phyloP scores from a whole-genome alignment of 2,113 vertebrate genomes.

The Lepisosteus osseus region DNA sequence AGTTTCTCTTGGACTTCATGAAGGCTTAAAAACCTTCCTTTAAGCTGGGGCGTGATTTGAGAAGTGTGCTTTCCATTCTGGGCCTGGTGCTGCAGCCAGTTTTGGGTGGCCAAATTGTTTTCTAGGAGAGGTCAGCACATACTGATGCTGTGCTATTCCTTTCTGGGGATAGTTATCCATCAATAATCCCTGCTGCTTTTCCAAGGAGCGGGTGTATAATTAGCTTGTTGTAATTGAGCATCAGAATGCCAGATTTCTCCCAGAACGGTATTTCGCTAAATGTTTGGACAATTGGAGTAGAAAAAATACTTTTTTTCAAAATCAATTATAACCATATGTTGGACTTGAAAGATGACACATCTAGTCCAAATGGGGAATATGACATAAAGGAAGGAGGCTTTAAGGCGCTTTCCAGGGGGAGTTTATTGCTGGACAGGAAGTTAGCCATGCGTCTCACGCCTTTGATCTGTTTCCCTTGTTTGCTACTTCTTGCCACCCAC shows the following conservation, averaged over 20 bases:
- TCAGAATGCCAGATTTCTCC: not conserved
- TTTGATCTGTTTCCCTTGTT: constrained; percentile 14
- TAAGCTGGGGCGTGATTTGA: not conserved
- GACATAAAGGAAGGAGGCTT: not conserved
- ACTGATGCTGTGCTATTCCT: not conserved
- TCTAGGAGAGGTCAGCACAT: not conserved
- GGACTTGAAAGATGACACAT: not conserved
- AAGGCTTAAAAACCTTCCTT: not conserved
- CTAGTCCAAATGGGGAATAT: not conserved
- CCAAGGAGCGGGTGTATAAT: not conserved
- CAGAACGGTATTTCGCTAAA: not conserved
- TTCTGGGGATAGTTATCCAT: not conserved
- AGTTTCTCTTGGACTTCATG: too few relatives aligned
- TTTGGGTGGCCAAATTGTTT: not conserved
- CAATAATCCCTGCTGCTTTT: not conserved
- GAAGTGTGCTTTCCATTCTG: not conserved
- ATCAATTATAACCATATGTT: constrained; percentile 6
- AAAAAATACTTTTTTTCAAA: not conserved
- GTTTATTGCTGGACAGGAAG: constrained; percentile 5
- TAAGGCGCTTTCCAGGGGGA: not conserved
- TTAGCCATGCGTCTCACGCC: not conserved
- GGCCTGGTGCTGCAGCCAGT: not conserved
- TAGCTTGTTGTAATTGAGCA: not conserved
- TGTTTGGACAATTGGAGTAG: not conserved
- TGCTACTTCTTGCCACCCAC: constrained; percentile 20